Evolutionary conservation across 2,113 vertebrate species (phyloP).

Genomic region (Cyanocitta stelleri): DNA sequence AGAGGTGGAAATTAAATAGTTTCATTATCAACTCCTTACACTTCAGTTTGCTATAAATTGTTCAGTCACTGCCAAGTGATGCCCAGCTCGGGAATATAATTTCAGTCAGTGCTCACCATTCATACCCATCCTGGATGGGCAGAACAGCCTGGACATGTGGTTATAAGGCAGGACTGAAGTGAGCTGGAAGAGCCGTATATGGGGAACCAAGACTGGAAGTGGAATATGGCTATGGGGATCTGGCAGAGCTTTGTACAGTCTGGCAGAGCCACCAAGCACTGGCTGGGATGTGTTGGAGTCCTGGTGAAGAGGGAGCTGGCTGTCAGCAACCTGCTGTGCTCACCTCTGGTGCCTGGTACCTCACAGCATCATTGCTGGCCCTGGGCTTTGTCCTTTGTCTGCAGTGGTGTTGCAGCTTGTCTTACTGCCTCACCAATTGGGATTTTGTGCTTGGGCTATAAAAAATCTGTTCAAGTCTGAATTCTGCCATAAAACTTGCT

Average conservation of each 20-base stretch:
- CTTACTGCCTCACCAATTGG: background rate
- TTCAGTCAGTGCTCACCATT: background rate
- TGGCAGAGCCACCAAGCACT: background rate
- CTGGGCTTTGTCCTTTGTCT: background rate
- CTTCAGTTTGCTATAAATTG: conserved; percentile 24
- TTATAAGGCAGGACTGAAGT: background rate
- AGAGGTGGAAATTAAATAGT: background rate
- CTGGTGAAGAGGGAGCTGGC: background rate
- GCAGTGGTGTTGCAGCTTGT: background rate
- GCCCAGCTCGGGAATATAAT: background rate
- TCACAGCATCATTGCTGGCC: background rate
- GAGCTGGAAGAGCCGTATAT: background rate
- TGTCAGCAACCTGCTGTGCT: background rate
- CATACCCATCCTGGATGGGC: background rate
- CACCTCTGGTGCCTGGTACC: background rate
- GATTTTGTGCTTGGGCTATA: background rate
- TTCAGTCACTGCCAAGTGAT: background rate
- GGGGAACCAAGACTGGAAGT: background rate
- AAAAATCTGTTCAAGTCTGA: background rate
- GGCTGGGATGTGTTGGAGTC: background rate
- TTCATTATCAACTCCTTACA: conserved; percentile 27
- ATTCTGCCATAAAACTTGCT: background rate
- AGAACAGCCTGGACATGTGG: background rate
- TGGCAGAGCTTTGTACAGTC: background rate
- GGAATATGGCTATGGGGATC: background rate